Base-by-base conservation (phyloP, 1,140 invertebrate genomes). In the Temnothorax longispinosus region DNA sequence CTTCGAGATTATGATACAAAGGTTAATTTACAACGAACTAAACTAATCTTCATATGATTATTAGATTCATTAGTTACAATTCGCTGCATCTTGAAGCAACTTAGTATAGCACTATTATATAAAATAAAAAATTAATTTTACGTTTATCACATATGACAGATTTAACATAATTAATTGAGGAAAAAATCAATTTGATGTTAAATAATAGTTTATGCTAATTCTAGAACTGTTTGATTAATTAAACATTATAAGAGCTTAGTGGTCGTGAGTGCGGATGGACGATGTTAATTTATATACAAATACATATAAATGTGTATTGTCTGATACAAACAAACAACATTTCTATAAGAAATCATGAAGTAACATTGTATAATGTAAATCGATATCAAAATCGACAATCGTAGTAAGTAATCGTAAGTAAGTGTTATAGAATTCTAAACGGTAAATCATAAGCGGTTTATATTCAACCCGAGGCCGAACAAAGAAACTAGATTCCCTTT, bases 331-430 rank as follows among this genome's bases (percentile, higher is more conserved):
- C 50, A 35, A 44, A 18, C 8, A 60, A 41, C 10, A 64, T 78
- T 78, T 60, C 32, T 27, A 11, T 47, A 78, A 27, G 15, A 1
- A 7, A 77, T 78, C 11, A 38, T 47, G 6, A 47, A 8, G 15
- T 50, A 35, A 58, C 35, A 62, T 38, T 5, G 2, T 77, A 27
- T 27, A 78, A 27, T 52, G 3, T 38, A 85, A 62, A 85, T 74
- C 41, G 18, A 62, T 62, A 38, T 38, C 27, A 27, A 27, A 27
- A 27, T 27, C 27, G 27, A 27, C 27, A 27, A 27, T 27, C 27
- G 27, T 27, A 27, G 27, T 27, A 27, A 27, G 27, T 27, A 27
- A 27, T 27, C 38, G 8, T 32, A 62, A 18, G 7, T 41, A 44
- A 1, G 21, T 78, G 3, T 52, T 18, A 27, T 47, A 27, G 13